These are phyloP conservation scores for Orestias chungarensis DNA, from an alignment of 2,797 vertebrate species.

Conservation along the genomic window DNA sequence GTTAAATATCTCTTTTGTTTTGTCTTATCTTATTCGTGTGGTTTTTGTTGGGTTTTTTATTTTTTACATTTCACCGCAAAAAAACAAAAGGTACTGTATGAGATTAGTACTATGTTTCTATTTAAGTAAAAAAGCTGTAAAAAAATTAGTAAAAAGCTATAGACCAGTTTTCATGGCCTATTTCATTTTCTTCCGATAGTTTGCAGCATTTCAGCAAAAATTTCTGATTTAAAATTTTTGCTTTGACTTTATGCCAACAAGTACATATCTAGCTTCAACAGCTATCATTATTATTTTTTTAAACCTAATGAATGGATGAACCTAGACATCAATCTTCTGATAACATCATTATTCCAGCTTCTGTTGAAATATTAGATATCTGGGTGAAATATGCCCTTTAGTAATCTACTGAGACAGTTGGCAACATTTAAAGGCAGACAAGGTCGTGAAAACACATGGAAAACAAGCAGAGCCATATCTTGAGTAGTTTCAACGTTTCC, in stretches of 20 bases:
- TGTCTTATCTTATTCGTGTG: no score
- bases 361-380: constrained; percentile 49
- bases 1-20: no score
- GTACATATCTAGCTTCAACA: background rate
- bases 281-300: background rate
- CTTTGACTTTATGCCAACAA: background rate
- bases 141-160: no score
- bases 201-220: no score
- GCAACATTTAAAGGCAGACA: constrained; percentile 48
- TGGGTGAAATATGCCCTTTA: constrained; percentile 9
- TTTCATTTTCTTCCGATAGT: no score
- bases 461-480: constrained; percentile 23
- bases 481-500: constrained; percentile 14
- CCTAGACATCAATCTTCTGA: constrained; percentile 28
- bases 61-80: no score
- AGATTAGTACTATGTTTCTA: no score
- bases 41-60: no score
- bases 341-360: constrained; percentile 41
- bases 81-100: no score
- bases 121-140: no score
- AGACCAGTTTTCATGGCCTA: no score
- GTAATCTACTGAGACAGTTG: constrained; percentile 39
- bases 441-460: constrained; percentile 25
- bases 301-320: background rate
- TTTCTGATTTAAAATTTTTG: no score